Conservation (phyloP, 1,140 invertebrate species). For the Diprion similis region DNA sequence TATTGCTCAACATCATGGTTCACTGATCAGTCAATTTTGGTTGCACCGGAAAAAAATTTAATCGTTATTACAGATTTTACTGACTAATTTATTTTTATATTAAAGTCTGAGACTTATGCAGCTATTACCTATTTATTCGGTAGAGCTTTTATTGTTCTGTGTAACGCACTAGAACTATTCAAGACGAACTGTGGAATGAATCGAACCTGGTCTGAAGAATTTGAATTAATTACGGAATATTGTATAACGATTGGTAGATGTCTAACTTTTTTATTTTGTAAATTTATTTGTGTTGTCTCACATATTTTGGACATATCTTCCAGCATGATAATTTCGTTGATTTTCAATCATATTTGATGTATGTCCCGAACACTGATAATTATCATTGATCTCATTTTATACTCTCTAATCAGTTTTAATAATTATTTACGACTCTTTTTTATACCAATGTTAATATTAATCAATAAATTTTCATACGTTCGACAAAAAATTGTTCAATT, state of each 20-base stretch:
- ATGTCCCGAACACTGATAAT: neutral
- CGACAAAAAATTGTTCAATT: too few species aligned
- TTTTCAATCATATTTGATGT: neutral
- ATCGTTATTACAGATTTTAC: slow-evolving; percentile 11
- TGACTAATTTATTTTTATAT: neutral
- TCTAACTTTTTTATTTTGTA: too few species aligned
- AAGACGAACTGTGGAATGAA: too few species aligned
- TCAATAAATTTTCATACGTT: too few species aligned
- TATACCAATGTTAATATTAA: neutral
- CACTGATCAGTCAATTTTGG: neutral
- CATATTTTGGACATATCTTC: neutral
- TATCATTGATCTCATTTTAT: neutral
- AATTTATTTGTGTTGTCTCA: neutral
- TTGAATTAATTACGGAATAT: too few species aligned
- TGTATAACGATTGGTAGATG: too few species aligned
- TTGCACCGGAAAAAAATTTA: neutral
- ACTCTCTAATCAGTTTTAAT: neutral
- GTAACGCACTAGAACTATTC: too few species aligned
- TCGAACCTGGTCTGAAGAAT: too few species aligned
- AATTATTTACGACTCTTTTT: neutral
- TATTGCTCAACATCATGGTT: slow-evolving; percentile 14
- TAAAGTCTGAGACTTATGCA: slow-evolving; percentile 12
- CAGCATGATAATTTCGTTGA: neutral
- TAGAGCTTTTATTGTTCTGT: slow-evolving; percentile 10
- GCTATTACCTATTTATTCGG: slow-evolving; percentile 19